Base-by-base conservation (phyloP, 2,113 vertebrate species). In the Nothoprocta pentlandii region DNA sequence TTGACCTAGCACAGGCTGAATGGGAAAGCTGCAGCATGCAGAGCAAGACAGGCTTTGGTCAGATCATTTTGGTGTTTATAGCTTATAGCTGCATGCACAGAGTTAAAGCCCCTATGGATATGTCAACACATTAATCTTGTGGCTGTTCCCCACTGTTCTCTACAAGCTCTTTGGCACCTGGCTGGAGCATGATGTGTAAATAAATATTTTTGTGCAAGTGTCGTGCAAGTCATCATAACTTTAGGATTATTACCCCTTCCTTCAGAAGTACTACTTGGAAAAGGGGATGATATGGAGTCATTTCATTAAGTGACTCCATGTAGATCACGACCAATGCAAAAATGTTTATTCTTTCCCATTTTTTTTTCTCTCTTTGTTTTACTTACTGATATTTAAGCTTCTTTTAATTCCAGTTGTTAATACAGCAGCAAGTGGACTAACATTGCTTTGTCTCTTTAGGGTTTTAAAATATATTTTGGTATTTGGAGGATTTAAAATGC, bases 1-100 rank as follows among this genome's bases (percentile, higher is more conserved):
- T 97, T 97, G 95, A 85, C 96, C 83, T 96, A 69, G 82, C 83
- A 92, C 91, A 97, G 92, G 77, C 82, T 85, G 95, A 97, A 88
- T 92, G 87, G 87, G 88, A 95, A 89, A 94, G 84, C 95, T 96
- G 96, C 94, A 96, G 92, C 92, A 89, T 81, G 77, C 42, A 90
- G 84, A 44, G 80, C 82, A 77, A 95, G 87, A 93, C 22, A 3
- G 68, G 79, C 81, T 86, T 93, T 91, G 83, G 64, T 70, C 94
- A 94, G 62, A 87, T 95, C 25, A 51, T 80, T 94, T 89, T 96
- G 66, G 59, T 91, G 87, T 97, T 92, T 94, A 83, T 96, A 66
- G 44, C 7, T 87, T 95, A 74, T 80, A 81, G 87, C 36, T 39
- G 82, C 89, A 94, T 94, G 89, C 71, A 74, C 21, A 88, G 93